phyloP scores from a whole-genome alignment of 2,888 invertebrate genomes.

The Mythimna albipuncta region DNA sequence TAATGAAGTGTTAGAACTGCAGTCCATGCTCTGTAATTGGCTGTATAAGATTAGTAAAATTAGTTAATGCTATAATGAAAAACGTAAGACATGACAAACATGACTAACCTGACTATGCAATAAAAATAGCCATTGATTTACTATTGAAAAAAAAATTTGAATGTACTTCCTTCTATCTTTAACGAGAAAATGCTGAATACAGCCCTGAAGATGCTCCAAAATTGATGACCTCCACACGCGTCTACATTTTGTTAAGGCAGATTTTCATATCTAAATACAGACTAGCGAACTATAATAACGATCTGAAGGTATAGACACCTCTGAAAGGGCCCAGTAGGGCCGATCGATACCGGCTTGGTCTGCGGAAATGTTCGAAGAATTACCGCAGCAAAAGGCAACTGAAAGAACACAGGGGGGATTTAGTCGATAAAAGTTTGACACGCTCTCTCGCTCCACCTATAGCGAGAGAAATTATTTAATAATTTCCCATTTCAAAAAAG shows the following conservation, averaged over 20 bases:
- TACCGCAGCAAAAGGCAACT: too few relatives aligned
- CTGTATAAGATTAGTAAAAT: conserved; percentile 32
- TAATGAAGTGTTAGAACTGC: conserved; percentile 18
- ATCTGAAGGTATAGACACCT: background rate
- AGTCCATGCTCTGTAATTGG: conserved; percentile 43
- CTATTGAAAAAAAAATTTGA: conserved; percentile 60
- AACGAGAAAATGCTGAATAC: conserved; percentile 51
- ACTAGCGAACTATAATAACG: conserved; percentile 19
- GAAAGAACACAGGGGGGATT: too few relatives aligned
- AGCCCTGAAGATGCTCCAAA: conserved; percentile 57
- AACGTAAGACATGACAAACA: conserved; percentile 37
- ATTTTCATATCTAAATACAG: conserved; percentile 4
- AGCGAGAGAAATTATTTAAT: too few relatives aligned
- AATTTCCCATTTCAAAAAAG: too few relatives aligned
- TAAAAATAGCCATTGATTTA: conserved; percentile 56
- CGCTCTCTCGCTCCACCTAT: too few relatives aligned
- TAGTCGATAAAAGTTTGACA: too few relatives aligned
- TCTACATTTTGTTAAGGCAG: conserved; percentile 9
- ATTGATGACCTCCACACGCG: conserved; percentile 33
- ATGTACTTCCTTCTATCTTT: conserved; percentile 71
- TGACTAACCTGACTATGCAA: conserved; percentile 56
- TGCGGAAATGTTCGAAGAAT: too few relatives aligned
- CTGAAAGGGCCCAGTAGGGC: too few relatives aligned
- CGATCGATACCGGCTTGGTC: too few relatives aligned
- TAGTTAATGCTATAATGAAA: conserved; percentile 31